phyloP scores from a whole-genome alignment of 2,888 invertebrate genomes.

The Pseudeuparius sepicola region DNA sequence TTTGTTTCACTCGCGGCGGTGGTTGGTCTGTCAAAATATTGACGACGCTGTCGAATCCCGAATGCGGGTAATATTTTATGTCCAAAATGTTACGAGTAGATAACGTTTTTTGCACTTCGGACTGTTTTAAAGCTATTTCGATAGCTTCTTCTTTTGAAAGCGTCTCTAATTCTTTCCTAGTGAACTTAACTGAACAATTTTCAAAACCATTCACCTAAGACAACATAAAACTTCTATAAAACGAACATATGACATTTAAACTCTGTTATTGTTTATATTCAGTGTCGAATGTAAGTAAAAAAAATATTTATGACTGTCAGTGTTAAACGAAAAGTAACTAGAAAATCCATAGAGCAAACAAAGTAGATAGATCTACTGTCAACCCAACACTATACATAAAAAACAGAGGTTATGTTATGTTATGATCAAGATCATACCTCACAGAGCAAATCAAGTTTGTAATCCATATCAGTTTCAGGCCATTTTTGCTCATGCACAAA shows the following conservation, averaged over 20 bases:
- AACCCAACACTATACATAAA: too few species aligned
- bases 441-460: conserved; percentile 53
- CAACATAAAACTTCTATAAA: conserved; percentile 3
- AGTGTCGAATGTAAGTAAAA: too few species aligned
- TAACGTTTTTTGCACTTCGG: conserved; percentile 33
- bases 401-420: too few species aligned
- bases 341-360: too few species aligned
- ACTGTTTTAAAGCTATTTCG: conserved; percentile 42
- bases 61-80: conserved; percentile 30
- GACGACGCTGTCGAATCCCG: conserved; percentile 35
- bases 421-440: too few species aligned
- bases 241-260: too few species aligned
- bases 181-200: conserved; percentile 43
- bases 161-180: conserved; percentile 42
- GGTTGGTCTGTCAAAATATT: conserved; percentile 30
- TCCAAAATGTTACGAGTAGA: conserved; percentile 32
- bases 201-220: conserved; percentile 44
- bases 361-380: too few species aligned
- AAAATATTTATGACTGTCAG: too few species aligned
- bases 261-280: conserved; percentile 1
- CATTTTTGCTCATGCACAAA: conserved; percentile 66
- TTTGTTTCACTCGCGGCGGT: conserved; percentile 17
- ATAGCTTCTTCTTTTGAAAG: conserved; percentile 45
- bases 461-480: conserved; percentile 65
- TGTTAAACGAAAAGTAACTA: too few species aligned